Base-by-base conservation (phyloP, 2,797 vertebrate species). In the Channallabes apus region DNA sequence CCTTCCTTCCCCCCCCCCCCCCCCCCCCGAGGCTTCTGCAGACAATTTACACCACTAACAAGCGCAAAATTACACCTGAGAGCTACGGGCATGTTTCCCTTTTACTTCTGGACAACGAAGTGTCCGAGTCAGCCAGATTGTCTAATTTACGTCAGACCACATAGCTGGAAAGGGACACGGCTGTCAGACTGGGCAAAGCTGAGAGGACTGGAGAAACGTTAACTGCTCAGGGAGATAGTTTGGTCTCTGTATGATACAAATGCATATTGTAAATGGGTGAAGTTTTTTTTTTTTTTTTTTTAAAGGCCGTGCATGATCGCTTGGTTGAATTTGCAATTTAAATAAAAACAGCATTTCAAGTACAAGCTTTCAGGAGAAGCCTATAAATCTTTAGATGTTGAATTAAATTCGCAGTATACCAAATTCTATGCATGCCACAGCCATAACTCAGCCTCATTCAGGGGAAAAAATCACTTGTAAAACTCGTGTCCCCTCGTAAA, bases 21-120 rank as follows among this genome's bases (percentile, higher is more conserved):
- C 88, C 88, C 88, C 86, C 88, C 86, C 84, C 61, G 1, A 6
- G 88, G 90, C 82, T 83, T 80, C 82, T 67, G 77, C 82, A 92
- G 83, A 90, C 91, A 90, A 91, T 93, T 93, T 89, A 89, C 86
- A 88, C 83, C 83, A 86, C 90, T 93, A 93, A 94, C 91, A 92
- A 92, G 91, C 88, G 89, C 84, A 90, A 85, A 88, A 91, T 91
- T 92, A 90, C 89, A 90, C 87, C 58, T 35, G 89, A 87, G 89
- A 86, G 64, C 46, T 59, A 72, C 22, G 35, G 22, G 56, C 35
- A 17, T 78, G 68, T 87, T 69, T 38, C 71, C 27, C 12, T 79
- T 75, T 78, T 75, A 71, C 82, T 87, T 71, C 41, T 69, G 69
- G 38, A 73, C 85, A 67, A 58, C 32, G 58, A 61, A 27, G 29